phyloP scores from a whole-genome alignment of 1,140 invertebrate genomes.

The Theocolax elegans region DNA sequence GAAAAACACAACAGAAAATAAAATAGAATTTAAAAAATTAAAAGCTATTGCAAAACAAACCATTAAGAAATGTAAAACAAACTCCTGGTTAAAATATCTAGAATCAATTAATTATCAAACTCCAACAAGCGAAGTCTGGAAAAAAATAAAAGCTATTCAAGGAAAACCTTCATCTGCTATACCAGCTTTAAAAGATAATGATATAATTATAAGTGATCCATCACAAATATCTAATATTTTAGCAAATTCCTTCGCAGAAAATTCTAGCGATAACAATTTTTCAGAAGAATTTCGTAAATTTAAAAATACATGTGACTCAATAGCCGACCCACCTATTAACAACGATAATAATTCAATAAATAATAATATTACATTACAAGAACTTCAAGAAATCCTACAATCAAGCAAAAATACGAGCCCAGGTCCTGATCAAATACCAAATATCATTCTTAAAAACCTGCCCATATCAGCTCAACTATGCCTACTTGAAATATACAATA shows the following conservation, averaged over 20 bases:
- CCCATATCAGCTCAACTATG: slow-evolving; percentile 31
- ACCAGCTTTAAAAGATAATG: too few relatives aligned
- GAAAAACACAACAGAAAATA: slow-evolving; percentile 48
- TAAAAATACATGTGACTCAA: not conserved
- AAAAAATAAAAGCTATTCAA: slow-evolving; percentile 30
- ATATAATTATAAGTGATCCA: slow-evolving; percentile 5
- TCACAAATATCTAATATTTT: slow-evolving; percentile 45
- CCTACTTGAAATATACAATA: slow-evolving; percentile 49
- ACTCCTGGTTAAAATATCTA: slow-evolving; percentile 25
- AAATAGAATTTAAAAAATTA: slow-evolving; percentile 49
- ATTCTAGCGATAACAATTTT: slow-evolving; percentile 49
- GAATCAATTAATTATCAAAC: slow-evolving; percentile 2
- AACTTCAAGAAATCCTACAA: slow-evolving; percentile 28
- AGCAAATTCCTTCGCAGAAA: slow-evolving; percentile 46
- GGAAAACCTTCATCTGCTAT: slow-evolving; percentile 48
- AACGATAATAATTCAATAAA: slow-evolving; percentile 1
- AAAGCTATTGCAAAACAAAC: slow-evolving; percentile 37
- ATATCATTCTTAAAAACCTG: slow-evolving; percentile 48
- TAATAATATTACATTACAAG: not conserved
- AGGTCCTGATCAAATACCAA: slow-evolving; percentile 44
- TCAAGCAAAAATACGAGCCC: slow-evolving; percentile 42
- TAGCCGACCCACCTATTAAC: not conserved
- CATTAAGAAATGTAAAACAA: slow-evolving; percentile 6
- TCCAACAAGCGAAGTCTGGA: slow-evolving; percentile 6
- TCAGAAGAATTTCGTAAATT: not conserved